Conservation (phyloP, 1,140 invertebrate species). For the Apis laboriosa region DNA sequence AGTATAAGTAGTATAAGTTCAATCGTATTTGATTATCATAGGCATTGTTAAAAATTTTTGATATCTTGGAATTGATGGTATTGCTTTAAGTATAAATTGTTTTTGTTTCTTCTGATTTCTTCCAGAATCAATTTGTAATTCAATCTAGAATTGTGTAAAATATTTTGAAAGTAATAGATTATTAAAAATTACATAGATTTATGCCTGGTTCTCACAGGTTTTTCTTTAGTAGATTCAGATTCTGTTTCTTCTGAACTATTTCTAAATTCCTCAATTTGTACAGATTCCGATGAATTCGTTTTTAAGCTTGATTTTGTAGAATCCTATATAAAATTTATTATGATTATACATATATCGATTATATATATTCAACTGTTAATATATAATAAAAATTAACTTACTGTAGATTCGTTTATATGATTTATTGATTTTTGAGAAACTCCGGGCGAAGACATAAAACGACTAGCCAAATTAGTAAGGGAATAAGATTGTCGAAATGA, state of each 20-base stretch:
- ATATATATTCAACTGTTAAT: not conserved
- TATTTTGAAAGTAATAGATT: slow-evolving; percentile 32
- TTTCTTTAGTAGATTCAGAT: slow-evolving; percentile 70
- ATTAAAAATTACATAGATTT: slow-evolving; percentile 68
- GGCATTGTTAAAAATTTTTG: slow-evolving; percentile 68
- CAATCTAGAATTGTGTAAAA: slow-evolving; percentile 65
- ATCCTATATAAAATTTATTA: slow-evolving; percentile 63
- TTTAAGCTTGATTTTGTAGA: slow-evolving; percentile 66
- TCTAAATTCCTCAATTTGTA: slow-evolving; percentile 74
- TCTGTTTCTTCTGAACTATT: slow-evolving; percentile 72
- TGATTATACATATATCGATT: not conserved
- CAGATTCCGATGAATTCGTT: slow-evolving; percentile 75
- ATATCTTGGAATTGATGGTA: slow-evolving; percentile 67
- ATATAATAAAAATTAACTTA: slow-evolving; percentile 35
- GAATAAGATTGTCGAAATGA: slow-evolving; percentile 81
- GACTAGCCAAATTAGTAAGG: slow-evolving; percentile 80
- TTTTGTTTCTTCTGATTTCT: slow-evolving; percentile 14
- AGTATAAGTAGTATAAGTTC: too few species aligned
- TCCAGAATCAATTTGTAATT: slow-evolving; percentile 21
- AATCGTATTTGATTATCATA: slow-evolving; percentile 42
- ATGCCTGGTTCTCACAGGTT: slow-evolving; percentile 72
- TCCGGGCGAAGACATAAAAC: slow-evolving; percentile 73
- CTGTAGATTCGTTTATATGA: slow-evolving; percentile 60
- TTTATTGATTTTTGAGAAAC: slow-evolving; percentile 57
- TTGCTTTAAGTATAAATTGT: slow-evolving; percentile 53